Conservation (phyloP, 2,888 invertebrate species). For the Eupithecia insigniata region DNA sequence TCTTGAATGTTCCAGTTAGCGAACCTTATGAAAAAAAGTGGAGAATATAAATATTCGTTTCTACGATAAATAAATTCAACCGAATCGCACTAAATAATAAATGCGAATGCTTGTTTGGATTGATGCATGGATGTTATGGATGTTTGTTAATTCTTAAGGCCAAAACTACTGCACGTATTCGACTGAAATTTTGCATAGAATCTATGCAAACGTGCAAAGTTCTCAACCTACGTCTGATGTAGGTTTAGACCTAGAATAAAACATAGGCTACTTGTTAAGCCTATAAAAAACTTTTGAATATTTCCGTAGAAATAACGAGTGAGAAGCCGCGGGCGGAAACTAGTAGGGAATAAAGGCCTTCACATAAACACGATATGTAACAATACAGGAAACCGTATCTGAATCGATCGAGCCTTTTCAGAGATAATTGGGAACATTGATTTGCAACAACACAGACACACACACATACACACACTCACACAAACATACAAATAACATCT, state of each 20-base stretch:
- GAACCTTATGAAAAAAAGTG: neutral
- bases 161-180: neutral
- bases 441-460: no score
- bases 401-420: no score
- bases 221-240: no score
- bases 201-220: no score
- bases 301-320: neutral
- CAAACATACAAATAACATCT: no score
- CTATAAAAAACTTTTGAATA: neutral
- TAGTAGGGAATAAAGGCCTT: neutral
- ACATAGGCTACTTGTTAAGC: neutral
- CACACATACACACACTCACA: no score
- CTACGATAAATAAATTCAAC: no score
- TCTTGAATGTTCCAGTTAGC: neutral
- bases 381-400: no score
- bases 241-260: no score
- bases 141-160: neutral
- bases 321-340: neutral
- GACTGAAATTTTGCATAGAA: no score
- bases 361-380: neutral
- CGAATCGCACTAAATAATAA: neutral
- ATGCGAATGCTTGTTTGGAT: neutral
- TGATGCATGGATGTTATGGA: neutral
- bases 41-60: neutral
- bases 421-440: no score